Evolutionary conservation across 92 coral and sea anemone species (phyloP).

Genomic region (Porites evermanni): DNA sequence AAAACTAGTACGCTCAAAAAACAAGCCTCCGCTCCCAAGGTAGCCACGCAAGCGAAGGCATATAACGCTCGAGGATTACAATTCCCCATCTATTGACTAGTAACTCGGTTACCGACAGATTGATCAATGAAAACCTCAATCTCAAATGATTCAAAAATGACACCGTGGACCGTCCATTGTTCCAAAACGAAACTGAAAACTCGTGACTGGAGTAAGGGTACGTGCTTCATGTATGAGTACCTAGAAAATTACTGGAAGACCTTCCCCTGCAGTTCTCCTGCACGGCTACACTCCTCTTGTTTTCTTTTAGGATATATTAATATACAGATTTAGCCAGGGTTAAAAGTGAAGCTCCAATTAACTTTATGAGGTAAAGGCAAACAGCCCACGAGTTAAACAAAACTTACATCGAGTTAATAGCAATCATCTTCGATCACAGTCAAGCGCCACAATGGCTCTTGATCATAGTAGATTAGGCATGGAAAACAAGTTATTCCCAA

Average conservation of each 20-base stretch:
- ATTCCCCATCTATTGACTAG: constrained; percentile 24
- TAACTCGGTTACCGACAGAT: background rate
- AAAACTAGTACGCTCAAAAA: constrained; percentile 15
- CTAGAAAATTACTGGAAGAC: background rate
- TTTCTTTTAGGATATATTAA: too few relatives aligned
- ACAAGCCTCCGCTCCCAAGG: constrained; percentile 28
- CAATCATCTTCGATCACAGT: too few relatives aligned
- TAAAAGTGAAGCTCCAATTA: too few relatives aligned
- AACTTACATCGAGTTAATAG: too few relatives aligned
- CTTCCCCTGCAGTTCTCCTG: background rate
- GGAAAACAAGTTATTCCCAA: too few relatives aligned
- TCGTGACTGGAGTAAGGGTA: background rate
- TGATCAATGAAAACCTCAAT: background rate
- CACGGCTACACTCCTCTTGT: too few relatives aligned
- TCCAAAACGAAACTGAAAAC: too few relatives aligned
- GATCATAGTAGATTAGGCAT: too few relatives aligned
- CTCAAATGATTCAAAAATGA: background rate
- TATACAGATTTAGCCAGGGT: too few relatives aligned
- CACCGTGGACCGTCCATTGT: background rate
- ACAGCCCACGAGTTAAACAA: too few relatives aligned
- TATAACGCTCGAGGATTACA: constrained; percentile 50
- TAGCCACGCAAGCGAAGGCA: constrained; percentile 10
- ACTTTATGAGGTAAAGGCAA: too few relatives aligned
- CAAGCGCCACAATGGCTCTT: too few relatives aligned
- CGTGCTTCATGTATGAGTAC: background rate